These are phyloP conservation scores for Mylabris sibirica DNA, from an alignment of 2,888 invertebrate genomes.

Conservation along the genomic window DNA sequence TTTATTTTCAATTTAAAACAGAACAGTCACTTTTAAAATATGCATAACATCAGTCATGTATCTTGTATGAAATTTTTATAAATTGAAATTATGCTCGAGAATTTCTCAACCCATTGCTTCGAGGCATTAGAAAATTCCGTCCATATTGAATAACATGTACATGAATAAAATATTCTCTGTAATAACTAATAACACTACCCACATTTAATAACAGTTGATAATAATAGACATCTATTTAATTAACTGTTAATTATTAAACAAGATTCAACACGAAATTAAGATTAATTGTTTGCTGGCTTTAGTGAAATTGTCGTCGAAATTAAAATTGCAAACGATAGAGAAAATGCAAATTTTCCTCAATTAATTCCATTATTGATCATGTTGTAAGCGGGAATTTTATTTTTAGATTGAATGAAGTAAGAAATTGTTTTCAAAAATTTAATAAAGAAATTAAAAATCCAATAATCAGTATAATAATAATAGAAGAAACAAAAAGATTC, in stretches of 20 bases:
- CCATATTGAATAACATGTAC: no score
- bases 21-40: neutral
- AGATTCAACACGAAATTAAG: neutral
- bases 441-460: no score
- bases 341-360: neutral
- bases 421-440: no score
- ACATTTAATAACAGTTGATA: neutral
- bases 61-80: no score
- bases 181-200: neutral
- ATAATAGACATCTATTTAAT: neutral
- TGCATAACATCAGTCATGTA: no score
- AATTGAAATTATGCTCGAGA: no score
- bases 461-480: no score
- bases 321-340: neutral
- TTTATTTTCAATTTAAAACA: neutral
- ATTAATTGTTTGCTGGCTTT: neutral
- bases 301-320: neutral
- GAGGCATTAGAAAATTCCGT: no score
- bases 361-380: neutral
- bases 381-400: neutral
- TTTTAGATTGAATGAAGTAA: no score
- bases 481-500: neutral
- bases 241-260: neutral
- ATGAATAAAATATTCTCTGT: neutral
- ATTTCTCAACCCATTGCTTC: no score